phyloP scores from a whole-genome alignment of 2,797 vertebrate species.

The Pagetopsis macropterus region DNA sequence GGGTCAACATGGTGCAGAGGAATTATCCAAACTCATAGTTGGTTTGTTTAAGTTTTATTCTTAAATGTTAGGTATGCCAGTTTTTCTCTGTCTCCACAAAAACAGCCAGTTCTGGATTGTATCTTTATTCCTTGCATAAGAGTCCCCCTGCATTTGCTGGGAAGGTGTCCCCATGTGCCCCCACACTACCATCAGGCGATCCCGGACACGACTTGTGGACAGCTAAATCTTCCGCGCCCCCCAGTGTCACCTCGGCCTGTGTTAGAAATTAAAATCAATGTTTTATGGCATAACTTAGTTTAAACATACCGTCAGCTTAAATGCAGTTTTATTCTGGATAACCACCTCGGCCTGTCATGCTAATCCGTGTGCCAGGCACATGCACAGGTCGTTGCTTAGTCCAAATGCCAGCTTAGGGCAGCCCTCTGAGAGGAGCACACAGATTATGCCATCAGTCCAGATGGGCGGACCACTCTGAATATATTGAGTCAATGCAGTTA shows the following conservation, averaged over 20 bases:
- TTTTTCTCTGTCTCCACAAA: conserved; percentile 6
- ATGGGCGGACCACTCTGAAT: conserved; percentile 61
- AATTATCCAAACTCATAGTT: conserved; percentile 24
- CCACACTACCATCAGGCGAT: conserved; percentile 29
- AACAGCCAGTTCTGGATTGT: conserved; percentile 55
- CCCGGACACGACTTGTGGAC: conserved; percentile 27
- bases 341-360: conserved; percentile 23
- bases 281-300: too few relatives aligned
- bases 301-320: too few relatives aligned
- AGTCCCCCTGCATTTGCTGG: conserved; percentile 25
- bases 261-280: too few relatives aligned
- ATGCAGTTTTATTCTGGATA: too few relatives aligned
- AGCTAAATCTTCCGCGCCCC: conserved; percentile 47
- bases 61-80: conserved; percentile 15
- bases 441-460: conserved; percentile 72
- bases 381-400: conserved; percentile 47
- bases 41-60: conserved; percentile 15
- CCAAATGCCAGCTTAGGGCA: conserved; percentile 68
- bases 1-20: conserved; percentile 13
- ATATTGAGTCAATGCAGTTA: conserved; percentile 41
- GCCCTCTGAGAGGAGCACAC: conserved; percentile 44
- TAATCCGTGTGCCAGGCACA: conserved; percentile 48
- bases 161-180: conserved; percentile 36
- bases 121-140: conserved; percentile 73
- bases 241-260: conserved; percentile 27